These are phyloP conservation scores for Phenacoccus solenopsis DNA, from an alignment of 1,140 invertebrate genomes.

Conservation along the genomic window DNA sequence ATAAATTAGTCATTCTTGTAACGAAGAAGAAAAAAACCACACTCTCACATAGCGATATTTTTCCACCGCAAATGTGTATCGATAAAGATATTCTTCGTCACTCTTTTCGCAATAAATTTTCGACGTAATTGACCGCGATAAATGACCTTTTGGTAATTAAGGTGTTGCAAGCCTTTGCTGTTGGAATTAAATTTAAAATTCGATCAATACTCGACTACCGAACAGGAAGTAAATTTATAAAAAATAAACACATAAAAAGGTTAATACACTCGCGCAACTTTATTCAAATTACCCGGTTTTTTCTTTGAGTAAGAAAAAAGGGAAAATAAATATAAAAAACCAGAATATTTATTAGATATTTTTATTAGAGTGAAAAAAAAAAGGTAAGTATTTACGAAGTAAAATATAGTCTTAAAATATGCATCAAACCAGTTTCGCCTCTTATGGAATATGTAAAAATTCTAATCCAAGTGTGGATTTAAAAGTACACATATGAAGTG, in stretches of 20 bases:
- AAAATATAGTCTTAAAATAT: not conserved
- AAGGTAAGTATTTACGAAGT: not conserved
- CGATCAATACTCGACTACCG: no score
- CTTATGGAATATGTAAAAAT: not conserved
- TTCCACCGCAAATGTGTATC: no score
- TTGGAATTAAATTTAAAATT: no score
- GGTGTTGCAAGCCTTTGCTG: no score
- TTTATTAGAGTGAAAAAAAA: not conserved
- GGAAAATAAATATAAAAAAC: not conserved
- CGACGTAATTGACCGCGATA: no score
- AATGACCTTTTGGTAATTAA: no score
- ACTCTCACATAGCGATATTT: not conserved
- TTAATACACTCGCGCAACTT: not conserved
- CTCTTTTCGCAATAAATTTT: no score
- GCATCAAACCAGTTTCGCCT: not conserved
- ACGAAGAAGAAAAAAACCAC: not conserved
- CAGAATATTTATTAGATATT: not conserved
- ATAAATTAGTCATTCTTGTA: not conserved
- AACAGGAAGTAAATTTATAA: no score
- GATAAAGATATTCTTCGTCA: not conserved
- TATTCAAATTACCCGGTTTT: not conserved
- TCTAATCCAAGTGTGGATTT: not conserved
- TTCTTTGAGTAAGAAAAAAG: not conserved
- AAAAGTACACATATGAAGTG: not conserved
- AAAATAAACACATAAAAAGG: not conserved